phyloP scores from a whole-genome alignment of 2,113 vertebrate species.

The Cinclus cinclus region DNA sequence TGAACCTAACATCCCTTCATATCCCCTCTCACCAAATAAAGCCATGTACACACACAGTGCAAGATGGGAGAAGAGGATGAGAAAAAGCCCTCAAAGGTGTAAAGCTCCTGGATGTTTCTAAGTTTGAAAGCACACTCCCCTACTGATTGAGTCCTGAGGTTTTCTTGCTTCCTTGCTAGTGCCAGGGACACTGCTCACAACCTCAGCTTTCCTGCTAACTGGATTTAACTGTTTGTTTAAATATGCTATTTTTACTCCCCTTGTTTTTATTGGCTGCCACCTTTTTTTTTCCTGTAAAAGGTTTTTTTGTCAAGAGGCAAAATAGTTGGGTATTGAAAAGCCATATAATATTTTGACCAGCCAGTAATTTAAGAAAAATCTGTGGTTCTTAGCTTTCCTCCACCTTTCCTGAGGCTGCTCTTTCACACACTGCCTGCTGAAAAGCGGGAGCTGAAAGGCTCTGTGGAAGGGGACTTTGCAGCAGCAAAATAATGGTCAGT shows the following conservation, averaged over 20 bases:
- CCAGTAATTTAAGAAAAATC: background rate
- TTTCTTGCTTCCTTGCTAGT: background rate
- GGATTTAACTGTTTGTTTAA: conserved; percentile 25
- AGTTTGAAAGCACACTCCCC: background rate
- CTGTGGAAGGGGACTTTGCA: background rate
- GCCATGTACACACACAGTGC: background rate
- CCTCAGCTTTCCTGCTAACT: background rate
- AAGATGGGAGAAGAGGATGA: background rate
- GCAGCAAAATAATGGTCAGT: background rate
- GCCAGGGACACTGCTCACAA: background rate
- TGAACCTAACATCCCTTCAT: background rate
- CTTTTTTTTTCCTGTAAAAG: conserved; percentile 6
- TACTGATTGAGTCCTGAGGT: background rate
- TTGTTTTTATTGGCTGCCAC: conserved; percentile 47
- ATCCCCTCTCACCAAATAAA: background rate
- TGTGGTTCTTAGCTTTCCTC: background rate
- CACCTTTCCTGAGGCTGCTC: background rate
- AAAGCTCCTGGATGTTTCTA: background rate
- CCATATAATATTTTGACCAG: background rate
- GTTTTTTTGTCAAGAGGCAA: conserved; percentile 23
- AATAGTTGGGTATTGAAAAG: conserved; percentile 24
- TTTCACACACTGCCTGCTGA: background rate
- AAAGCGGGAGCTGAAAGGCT: background rate
- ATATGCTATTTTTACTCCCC: background rate
- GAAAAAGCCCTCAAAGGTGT: background rate